Conservation (phyloP, 2,888 invertebrate genomes). For the Metellina segmentata region DNA sequence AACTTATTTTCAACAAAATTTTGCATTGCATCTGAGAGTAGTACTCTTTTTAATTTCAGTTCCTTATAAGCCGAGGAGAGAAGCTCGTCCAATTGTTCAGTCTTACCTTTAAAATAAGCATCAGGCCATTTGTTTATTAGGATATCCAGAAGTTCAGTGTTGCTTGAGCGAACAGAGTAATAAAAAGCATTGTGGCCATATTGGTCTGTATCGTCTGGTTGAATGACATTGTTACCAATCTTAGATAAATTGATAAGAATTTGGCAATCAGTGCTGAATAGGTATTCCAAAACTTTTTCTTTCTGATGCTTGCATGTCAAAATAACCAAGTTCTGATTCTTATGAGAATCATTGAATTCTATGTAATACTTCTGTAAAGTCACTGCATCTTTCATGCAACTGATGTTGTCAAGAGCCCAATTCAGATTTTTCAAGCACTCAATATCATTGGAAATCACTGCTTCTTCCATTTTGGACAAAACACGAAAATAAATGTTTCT, state of each 20-base stretch:
- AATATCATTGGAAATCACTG: background rate
- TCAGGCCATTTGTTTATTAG: constrained; percentile 43
- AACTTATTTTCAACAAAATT: constrained; percentile 16
- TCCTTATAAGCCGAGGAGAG: constrained; percentile 39
- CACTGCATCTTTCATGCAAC: background rate
- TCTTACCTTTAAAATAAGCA: background rate
- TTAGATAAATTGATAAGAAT: constrained; percentile 29
- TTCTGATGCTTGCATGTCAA: constrained; percentile 16
- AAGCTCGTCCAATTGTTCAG: constrained; percentile 19
- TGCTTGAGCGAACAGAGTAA: constrained; percentile 39
- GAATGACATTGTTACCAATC: background rate
- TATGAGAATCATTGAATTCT: constrained; percentile 20
- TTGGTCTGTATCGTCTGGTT: constrained; percentile 12
- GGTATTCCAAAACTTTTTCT: background rate
- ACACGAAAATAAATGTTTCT: background rate
- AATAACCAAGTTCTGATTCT: constrained; percentile 28
- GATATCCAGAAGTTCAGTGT: background rate
- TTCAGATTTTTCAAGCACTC: constrained; percentile 10
- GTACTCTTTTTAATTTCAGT: constrained; percentile 42
- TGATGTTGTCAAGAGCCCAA: background rate
- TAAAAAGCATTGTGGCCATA: constrained; percentile 48
- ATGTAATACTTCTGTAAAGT: constrained; percentile 7
- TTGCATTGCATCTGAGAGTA: constrained; percentile 16
- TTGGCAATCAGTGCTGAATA: constrained; percentile 10
- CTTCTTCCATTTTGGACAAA: background rate